These are phyloP conservation scores for Xestia sexstrigata DNA, from an alignment of 2,888 invertebrate genomes.

Conservation along the genomic window DNA sequence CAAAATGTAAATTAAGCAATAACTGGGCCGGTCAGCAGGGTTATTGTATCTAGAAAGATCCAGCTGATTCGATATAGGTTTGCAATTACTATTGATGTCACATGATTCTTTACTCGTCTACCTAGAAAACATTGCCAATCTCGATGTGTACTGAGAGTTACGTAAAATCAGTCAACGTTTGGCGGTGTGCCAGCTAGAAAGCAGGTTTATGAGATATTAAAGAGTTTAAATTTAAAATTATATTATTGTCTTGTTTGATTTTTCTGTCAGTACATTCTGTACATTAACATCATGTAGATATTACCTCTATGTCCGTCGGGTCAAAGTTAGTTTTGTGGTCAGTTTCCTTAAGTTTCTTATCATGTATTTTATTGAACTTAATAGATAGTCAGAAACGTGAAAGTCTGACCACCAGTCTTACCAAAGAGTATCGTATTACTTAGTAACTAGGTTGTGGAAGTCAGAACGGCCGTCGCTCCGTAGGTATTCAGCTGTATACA, in stretches of 20 bases:
- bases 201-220: not conserved
- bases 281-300: not conserved
- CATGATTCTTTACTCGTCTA: not conserved
- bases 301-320: too few relatives aligned
- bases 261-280: not conserved
- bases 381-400: not conserved
- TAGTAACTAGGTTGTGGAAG: not conserved
- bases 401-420: not conserved
- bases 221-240: not conserved
- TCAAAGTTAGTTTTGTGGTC: not conserved
- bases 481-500: not conserved
- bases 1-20: not conserved
- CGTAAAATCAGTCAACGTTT: not conserved
- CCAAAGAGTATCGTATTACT: not conserved
- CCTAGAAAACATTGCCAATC: constrained; percentile 7
- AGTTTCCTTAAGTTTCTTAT: not conserved
- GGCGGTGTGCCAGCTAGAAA: not conserved
- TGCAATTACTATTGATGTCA: not conserved
- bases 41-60: not conserved
- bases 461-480: too few relatives aligned
- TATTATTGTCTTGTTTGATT: not conserved
- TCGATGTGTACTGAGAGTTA: constrained; percentile 3
- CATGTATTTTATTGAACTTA: not conserved
- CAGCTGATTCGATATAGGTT: not conserved
- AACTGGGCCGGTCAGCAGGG: not conserved